phyloP scores from a whole-genome alignment of 2,113 vertebrate genomes.

The Corynorhinus townsendii region DNA sequence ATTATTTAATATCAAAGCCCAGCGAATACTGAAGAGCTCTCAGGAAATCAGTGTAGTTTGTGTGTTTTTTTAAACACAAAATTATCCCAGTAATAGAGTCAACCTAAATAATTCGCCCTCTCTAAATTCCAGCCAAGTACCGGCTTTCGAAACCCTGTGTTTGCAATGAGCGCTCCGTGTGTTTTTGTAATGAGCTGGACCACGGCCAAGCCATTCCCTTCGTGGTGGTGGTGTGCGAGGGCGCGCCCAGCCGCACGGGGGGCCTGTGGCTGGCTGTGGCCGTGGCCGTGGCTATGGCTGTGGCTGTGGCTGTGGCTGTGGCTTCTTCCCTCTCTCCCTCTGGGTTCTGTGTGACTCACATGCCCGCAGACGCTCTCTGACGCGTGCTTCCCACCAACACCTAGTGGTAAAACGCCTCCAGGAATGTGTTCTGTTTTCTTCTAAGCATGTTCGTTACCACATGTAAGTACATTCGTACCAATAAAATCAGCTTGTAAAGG shows the following conservation, averaged over 20 bases:
- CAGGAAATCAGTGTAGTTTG: neutral
- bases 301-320: neutral
- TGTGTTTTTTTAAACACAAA: neutral
- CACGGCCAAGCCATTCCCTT: neutral
- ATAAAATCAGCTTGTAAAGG: slow-evolving; percentile 19
- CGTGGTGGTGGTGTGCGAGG: too few species aligned
- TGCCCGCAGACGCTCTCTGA: neutral
- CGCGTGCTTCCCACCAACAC: slow-evolving; percentile 20
- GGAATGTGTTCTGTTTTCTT: neutral
- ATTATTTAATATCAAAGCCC: neutral
- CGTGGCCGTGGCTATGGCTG: too few species aligned
- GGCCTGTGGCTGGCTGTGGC: too few species aligned
- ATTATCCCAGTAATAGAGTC: neutral
- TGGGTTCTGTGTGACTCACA: neutral
- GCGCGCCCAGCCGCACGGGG: too few species aligned
- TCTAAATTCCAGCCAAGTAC: neutral
- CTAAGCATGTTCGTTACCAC: neutral
- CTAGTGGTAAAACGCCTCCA: neutral
- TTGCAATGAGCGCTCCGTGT: neutral
- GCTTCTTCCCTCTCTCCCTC: slow-evolving; percentile 18
- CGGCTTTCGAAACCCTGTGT: neutral
- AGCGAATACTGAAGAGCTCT: neutral
- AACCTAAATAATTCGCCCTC: neutral
- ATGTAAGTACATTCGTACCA: neutral
- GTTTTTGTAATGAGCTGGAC: neutral